These are phyloP conservation scores for Eupithecia subumbrata DNA, from an alignment of 2,888 invertebrate species.

Conservation along the genomic window DNA sequence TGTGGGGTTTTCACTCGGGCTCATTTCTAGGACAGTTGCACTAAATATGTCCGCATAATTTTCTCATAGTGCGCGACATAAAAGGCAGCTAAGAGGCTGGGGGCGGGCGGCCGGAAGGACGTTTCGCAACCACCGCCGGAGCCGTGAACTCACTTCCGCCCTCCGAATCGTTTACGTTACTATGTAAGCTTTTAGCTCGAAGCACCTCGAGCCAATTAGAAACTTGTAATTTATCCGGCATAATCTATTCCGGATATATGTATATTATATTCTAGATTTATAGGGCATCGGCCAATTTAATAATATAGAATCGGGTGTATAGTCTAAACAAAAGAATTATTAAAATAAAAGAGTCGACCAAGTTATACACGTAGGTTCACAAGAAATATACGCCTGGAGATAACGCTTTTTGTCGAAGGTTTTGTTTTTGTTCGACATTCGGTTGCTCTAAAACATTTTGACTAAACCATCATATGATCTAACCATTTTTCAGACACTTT, in stretches of 20 bases:
- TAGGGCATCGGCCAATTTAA: not conserved
- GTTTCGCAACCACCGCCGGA: slow-evolving; percentile 56
- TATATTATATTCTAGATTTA: not conserved
- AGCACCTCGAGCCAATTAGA: slow-evolving; percentile 60
- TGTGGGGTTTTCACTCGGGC: slow-evolving; percentile 21
- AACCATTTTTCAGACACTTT: not conserved
- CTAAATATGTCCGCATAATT: slow-evolving; percentile 58
- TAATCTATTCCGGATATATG: not conserved
- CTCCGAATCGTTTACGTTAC: slow-evolving; percentile 59
- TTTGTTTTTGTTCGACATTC: not conserved
- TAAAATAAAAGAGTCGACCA: not conserved
- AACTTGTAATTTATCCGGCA: slow-evolving; percentile 3
- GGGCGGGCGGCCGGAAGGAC: slow-evolving; percentile 46
- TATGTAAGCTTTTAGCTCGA: slow-evolving; percentile 8
- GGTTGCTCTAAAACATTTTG: no score
- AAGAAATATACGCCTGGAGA: not conserved
- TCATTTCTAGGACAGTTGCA: slow-evolving; percentile 43
- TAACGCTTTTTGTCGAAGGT: not conserved
- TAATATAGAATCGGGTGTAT: not conserved
- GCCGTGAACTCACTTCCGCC: slow-evolving; percentile 63
- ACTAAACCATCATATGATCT: not conserved
- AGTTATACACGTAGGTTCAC: not conserved
- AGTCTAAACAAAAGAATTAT: not conserved
- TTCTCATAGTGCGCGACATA: slow-evolving; percentile 54
- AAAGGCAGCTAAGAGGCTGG: slow-evolving; percentile 59